phyloP scores from a whole-genome alignment of 2,888 invertebrate species.

The Drosophila subquinaria region DNA sequence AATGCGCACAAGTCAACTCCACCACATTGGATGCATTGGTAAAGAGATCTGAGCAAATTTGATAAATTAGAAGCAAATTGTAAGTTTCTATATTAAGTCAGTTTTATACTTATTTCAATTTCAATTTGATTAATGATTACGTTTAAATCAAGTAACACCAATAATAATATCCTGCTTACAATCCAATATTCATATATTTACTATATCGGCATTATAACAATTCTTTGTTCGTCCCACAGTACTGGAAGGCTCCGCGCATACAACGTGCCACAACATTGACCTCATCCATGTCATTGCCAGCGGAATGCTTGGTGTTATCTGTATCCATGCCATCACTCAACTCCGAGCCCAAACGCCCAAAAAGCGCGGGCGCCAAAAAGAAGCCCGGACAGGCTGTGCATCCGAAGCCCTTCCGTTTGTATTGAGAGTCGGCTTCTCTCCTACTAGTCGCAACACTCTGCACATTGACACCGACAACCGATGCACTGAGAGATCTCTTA shows the following conservation, averaged over 20 bases:
- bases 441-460: slow-evolving; percentile 28
- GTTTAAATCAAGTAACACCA: slow-evolving; percentile 8
- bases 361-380: slow-evolving; percentile 84
- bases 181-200: neutral
- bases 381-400: slow-evolving; percentile 83
- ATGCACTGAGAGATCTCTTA: slow-evolving; percentile 56
- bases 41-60: slow-evolving; percentile 63
- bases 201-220: slow-evolving; percentile 3
- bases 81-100: slow-evolving; percentile 65
- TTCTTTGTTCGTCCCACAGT: slow-evolving; percentile 61
- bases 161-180: slow-evolving; percentile 4
- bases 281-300: slow-evolving; percentile 86
- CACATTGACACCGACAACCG: slow-evolving; percentile 34
- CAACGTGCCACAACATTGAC: slow-evolving; percentile 85
- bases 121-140: slow-evolving; percentile 10
- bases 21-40: slow-evolving; percentile 76
- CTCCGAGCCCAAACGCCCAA: slow-evolving; percentile 82
- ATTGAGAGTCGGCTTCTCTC: slow-evolving; percentile 62
- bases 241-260: slow-evolving; percentile 85
- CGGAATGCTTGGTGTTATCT: slow-evolving; percentile 85
- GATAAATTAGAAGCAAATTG: slow-evolving; percentile 64
- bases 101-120: slow-evolving; percentile 19
- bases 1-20: slow-evolving; percentile 70
- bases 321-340: slow-evolving; percentile 86
- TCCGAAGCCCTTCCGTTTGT: slow-evolving; percentile 85